Evolutionary conservation across 2,797 vertebrate genomes (phyloP).

Genomic region (Myiotriccus ornatus): DNA sequence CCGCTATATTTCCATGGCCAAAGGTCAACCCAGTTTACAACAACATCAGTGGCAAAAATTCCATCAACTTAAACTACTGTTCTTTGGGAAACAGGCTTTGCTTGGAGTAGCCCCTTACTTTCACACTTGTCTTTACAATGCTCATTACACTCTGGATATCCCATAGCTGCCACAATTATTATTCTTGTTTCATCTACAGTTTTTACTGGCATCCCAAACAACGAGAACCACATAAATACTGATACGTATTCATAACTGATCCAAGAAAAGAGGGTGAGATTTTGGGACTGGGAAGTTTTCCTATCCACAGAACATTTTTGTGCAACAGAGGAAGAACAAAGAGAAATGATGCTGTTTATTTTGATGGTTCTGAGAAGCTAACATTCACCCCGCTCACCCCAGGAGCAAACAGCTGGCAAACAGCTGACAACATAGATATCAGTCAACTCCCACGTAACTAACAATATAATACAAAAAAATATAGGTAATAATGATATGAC

Average conservation of each 20-base stretch:
- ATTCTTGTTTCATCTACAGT: not conserved
- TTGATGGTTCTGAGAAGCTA: slow-evolving; percentile 46
- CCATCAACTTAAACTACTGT: not conserved
- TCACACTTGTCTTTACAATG: not conserved
- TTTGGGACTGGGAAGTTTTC: not conserved
- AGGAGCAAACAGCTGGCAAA: slow-evolving; percentile 66
- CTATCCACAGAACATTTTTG: not conserved
- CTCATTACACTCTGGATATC: not conserved
- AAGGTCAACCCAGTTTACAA: not conserved
- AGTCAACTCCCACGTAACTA: slow-evolving; percentile 56
- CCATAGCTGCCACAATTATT: not conserved
- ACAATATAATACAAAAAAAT: slow-evolving; percentile 43
- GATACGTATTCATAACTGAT: not conserved
- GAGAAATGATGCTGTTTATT: slow-evolving; percentile 44
- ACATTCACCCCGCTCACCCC: slow-evolving; percentile 39
- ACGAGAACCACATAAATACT: not conserved
- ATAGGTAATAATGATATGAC: slow-evolving; percentile 58
- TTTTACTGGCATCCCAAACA: not conserved
- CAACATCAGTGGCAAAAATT: not conserved
- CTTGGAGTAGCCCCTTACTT: not conserved
- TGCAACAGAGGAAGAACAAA: slow-evolving; percentile 29
- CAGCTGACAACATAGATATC: slow-evolving; percentile 59
- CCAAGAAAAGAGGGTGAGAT: not conserved
- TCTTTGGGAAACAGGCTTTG: not conserved
- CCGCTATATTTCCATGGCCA: fast-evolving